Conservation (phyloP, 2,888 invertebrate species). For the Silvanus unidentatus region DNA sequence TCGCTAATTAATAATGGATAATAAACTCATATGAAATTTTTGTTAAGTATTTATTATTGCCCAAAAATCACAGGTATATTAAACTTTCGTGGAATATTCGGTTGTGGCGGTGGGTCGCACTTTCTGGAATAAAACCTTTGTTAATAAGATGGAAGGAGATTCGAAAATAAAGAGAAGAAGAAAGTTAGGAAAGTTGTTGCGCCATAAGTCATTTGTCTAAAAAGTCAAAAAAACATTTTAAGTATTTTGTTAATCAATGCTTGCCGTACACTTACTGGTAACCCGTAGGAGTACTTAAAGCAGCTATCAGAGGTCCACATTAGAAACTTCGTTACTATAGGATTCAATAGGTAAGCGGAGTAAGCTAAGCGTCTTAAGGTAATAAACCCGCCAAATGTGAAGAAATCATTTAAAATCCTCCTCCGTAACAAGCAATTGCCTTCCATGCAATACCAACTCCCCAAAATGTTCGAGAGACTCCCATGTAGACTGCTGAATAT, state of each 20-base stretch:
- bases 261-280: slow-evolving; percentile 36
- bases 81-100: too few species aligned
- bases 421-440: slow-evolving; percentile 52
- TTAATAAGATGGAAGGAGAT: too few species aligned
- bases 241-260: background rate
- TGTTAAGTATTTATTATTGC: too few species aligned
- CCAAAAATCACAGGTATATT: too few species aligned
- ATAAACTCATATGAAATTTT: too few species aligned
- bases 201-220: slow-evolving; percentile 23
- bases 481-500: slow-evolving; percentile 48
- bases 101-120: too few species aligned
- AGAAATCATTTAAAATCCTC: slow-evolving; percentile 43
- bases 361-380: slow-evolving; percentile 53
- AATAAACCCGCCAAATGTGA: slow-evolving; percentile 36
- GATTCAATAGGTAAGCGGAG: slow-evolving; percentile 55
- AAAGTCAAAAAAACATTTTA: background rate
- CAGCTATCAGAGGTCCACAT: slow-evolving; percentile 38
- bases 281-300: slow-evolving; percentile 35
- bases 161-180: slow-evolving; percentile 37
- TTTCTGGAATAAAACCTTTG: too few species aligned
- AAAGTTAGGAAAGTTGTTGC: slow-evolving; percentile 37
- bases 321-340: slow-evolving; percentile 50
- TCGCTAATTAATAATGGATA: too few species aligned
- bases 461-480: slow-evolving; percentile 51
- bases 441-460: slow-evolving; percentile 54